Conservation (phyloP, 2,888 invertebrate genomes). For the Callyntrura sp. region DNA sequence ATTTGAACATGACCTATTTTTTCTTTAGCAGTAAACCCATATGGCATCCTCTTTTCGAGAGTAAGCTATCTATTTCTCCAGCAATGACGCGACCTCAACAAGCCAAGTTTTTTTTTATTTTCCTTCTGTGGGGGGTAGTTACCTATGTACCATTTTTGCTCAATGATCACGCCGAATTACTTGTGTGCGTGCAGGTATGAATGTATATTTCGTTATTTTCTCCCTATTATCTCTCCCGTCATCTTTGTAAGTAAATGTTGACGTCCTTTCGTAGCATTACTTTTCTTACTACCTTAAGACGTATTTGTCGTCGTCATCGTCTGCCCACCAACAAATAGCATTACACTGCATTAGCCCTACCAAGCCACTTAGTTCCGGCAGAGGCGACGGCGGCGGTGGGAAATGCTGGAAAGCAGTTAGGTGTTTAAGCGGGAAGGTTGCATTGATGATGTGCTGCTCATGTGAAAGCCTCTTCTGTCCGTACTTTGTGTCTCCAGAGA, state of each 20-base stretch:
- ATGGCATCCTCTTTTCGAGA: too few relatives aligned
- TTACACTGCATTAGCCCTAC: conserved; percentile 13
- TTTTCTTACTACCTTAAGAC: neutral
- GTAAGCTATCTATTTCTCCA: too few relatives aligned
- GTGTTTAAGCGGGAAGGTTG: neutral
- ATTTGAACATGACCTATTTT: conserved; percentile 21
- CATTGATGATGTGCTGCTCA: neutral
- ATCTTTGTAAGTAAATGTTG: too few relatives aligned
- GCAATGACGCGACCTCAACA: neutral
- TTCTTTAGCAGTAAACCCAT: too few relatives aligned
- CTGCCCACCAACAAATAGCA: conserved; percentile 27
- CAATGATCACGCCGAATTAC: neutral
- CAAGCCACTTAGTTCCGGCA: neutral
- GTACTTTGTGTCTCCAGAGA: conserved; percentile 44
- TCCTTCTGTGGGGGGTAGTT: neutral
- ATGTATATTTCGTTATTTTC: neutral
- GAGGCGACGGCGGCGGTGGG: neutral
- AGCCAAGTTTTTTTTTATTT: neutral
- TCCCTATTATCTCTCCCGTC: too few relatives aligned
- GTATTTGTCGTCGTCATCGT: neutral
- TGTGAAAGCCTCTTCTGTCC: conserved; percentile 25
- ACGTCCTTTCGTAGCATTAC: neutral
- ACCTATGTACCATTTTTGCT: conserved; percentile 1
- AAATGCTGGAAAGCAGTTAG: neutral
- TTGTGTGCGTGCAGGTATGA: neutral